phyloP scores from a whole-genome alignment of 37 sponge, comb jelly and placozoan genomes.

The Geodia barretti region DNA sequence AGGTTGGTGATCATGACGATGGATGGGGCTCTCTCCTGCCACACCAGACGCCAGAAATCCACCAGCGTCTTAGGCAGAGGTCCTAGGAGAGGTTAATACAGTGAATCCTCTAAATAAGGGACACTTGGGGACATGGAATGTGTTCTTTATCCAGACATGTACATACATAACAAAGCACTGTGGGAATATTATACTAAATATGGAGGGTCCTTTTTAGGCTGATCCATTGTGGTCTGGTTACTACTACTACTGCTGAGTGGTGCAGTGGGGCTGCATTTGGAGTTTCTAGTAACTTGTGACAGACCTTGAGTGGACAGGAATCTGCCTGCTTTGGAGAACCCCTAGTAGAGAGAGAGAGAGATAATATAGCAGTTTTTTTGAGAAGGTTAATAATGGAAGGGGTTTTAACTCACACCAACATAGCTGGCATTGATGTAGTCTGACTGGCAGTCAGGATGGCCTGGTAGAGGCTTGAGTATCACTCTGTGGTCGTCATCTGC shows the following conservation, averaged over 20 bases:
- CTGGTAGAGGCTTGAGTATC: slow-evolving; percentile 37
- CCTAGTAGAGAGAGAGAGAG: slow-evolving; percentile 28
- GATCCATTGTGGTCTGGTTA: no score
- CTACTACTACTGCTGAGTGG: no score
- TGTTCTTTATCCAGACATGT: no score
- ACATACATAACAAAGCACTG: no score
- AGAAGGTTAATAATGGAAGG: no score
- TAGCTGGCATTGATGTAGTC: slow-evolving; percentile 82
- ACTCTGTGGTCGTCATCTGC: slow-evolving; percentile 76
- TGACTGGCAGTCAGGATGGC: slow-evolving; percentile 21
- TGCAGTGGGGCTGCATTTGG: no score
- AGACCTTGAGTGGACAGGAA: slow-evolving; percentile 86
- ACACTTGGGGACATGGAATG: no score
- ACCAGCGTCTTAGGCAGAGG: slow-evolving; percentile 58
- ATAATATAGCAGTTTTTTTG: not conserved
- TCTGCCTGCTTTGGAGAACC: slow-evolving; percentile 32
- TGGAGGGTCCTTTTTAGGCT: no score
- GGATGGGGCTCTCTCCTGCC: slow-evolving; percentile 61
- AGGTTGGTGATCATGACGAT: slow-evolving; percentile 84
- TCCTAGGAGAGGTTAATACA: slow-evolving; percentile 19
- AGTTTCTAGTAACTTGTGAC: not conserved
- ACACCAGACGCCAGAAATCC: slow-evolving; percentile 80
- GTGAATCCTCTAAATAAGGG: no score
- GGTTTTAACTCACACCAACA: slow-evolving; percentile 61
- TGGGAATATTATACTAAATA: no score